Evolutionary conservation across 2,888 invertebrate genomes (phyloP), one percentile per base, ranked within the genome.

Genomic region (Amblyteles armatorius): DNA sequence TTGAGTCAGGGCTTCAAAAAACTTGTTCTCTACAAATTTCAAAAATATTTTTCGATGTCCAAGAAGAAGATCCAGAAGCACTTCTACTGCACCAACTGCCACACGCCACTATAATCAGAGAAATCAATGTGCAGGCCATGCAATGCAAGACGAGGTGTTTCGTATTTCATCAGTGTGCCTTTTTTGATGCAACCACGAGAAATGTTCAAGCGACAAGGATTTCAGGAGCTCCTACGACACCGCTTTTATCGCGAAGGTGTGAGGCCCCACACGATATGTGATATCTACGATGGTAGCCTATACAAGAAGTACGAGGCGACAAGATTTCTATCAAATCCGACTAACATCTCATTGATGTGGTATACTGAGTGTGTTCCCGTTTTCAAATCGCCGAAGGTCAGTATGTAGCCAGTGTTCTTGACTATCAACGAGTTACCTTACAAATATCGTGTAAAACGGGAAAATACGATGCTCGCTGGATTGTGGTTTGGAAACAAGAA

Each of bases 301-400:
- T 87, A 85, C 71, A 57, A 69, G 55, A 60, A 40, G 5, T 85
- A 78, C 79, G 40, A 48, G 50, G 71, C 72, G 7, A 84, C 76
- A 52, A 79, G 84, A n/a, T 85, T 85, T 26, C 74, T 86, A 16
- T 63, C 57, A 33, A 74, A 87, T 83, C 84, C 72, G 9, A 71
- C 85, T 65, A 87, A 87, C 52, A 86, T 88, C 29, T 86, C 87
- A 11, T 83, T 88, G 11, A 86, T 69, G 26, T 89, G 86, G 87
- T 88, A 88, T 52, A 87, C 87, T 36, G 88, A 89, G 73, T 82
- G 87, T 4, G 72, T 88, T 2, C 87, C 87, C 11, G 87, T 88
- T 6, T 87, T 86, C 33, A 84, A 86, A 22, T 79, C 80, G 2
- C 83, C 83, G 4, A 81, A 76, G 36, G 63, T 85, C 19, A 78